Conservation (phyloP, 2,888 invertebrate species). For the Caenorhabditis sp. region DNA sequence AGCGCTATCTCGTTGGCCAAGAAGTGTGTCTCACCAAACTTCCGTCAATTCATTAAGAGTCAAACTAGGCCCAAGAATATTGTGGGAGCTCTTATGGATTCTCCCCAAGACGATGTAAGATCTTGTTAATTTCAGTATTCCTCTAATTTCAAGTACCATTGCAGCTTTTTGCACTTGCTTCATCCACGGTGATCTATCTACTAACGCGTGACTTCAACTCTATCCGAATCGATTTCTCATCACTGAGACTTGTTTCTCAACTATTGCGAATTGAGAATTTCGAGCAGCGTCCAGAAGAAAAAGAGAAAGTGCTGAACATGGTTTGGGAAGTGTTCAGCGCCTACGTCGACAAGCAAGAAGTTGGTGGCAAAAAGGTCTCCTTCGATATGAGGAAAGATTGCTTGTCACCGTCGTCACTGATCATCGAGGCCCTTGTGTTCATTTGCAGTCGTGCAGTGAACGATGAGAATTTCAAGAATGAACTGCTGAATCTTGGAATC, state of each 20-base stretch:
- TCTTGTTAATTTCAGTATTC: no score
- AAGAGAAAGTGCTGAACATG: slow-evolving; percentile 49
- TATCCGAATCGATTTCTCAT: slow-evolving; percentile 63
- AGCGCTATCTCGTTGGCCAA: slow-evolving; percentile 76
- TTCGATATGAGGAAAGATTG: slow-evolving; percentile 70
- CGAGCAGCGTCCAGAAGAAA: slow-evolving; percentile 45
- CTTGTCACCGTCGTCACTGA: slow-evolving; percentile 72
- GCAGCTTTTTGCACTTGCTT: slow-evolving; percentile 66
- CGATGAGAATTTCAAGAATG: slow-evolving; percentile 74
- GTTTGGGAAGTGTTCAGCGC: slow-evolving; percentile 77
- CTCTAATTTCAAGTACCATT: not conserved
- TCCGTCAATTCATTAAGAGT: slow-evolving; percentile 79
- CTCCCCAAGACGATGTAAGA: slow-evolving; percentile 64
- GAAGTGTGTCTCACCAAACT: slow-evolving; percentile 76
- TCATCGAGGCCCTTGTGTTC: slow-evolving; percentile 79
- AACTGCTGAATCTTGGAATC: slow-evolving; percentile 77
- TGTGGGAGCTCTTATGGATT: slow-evolving; percentile 68
- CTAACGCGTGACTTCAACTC: slow-evolving; percentile 78
- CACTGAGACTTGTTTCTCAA: slow-evolving; percentile 69
- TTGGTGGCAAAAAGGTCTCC: slow-evolving; percentile 64
- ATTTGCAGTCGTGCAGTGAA: slow-evolving; percentile 66
- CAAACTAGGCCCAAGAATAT: slow-evolving; percentile 62
- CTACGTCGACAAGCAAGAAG: slow-evolving; percentile 69
- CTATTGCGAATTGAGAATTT: slow-evolving; percentile 73
- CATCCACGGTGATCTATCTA: slow-evolving; percentile 77